phyloP scores from a whole-genome alignment of 2,797 vertebrate genomes.

The Adelosebastes latens region DNA sequence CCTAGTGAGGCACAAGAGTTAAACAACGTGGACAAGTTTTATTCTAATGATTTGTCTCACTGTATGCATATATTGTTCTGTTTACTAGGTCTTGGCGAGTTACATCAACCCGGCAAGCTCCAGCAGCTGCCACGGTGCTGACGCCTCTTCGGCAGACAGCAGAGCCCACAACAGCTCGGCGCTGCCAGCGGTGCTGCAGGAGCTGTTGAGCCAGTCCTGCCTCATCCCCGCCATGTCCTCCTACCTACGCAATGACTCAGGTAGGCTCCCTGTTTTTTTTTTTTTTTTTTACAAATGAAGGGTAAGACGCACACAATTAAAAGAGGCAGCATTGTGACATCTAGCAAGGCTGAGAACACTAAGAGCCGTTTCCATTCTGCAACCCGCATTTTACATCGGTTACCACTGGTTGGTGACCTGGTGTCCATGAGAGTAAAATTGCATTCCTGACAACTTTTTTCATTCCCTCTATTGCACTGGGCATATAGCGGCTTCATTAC shows the following conservation, averaged over 20 bases:
- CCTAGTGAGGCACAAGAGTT: no score
- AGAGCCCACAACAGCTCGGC: constrained; percentile 91
- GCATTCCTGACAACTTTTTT: background rate
- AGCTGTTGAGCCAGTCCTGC: constrained; percentile 96
- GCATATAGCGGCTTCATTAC: background rate
- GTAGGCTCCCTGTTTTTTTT: constrained; percentile 68
- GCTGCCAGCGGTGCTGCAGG: constrained; percentile 92
- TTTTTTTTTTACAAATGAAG: background rate
- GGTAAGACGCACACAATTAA: background rate
- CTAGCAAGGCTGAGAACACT: no score
- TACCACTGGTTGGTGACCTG: background rate
- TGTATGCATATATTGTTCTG: background rate
- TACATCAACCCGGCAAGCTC: constrained; percentile 96
- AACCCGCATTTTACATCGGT: background rate
- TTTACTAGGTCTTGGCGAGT: constrained; percentile 92
- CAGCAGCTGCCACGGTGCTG: constrained; percentile 82
- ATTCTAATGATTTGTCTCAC: background rate
- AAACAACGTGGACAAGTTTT: background rate
- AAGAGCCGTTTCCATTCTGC: background rate
- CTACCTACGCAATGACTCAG: constrained; percentile 97
- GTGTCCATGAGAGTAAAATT: no score
- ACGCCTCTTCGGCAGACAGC: constrained; percentile 84
- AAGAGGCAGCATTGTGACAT: background rate
- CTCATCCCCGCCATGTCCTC: constrained; percentile 99
- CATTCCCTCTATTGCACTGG: background rate